phyloP scores from a whole-genome alignment of 2,797 vertebrate genomes.

The Pipistrellus pygmaeus region DNA sequence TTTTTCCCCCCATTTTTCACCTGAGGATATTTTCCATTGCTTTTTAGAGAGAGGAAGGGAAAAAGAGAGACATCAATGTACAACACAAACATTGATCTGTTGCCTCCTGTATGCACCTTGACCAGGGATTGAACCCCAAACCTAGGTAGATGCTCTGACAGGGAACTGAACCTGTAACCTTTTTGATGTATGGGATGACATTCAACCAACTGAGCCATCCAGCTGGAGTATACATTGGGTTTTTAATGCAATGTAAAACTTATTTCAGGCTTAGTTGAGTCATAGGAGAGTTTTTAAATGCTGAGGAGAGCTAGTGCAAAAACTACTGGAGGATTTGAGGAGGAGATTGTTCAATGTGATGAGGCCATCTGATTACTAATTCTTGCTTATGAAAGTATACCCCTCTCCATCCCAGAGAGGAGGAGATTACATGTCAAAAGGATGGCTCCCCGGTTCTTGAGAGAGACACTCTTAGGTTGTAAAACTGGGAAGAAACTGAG shows the following conservation, averaged over 20 bases:
- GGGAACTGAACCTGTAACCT: not conserved
- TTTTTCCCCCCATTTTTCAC: not conserved
- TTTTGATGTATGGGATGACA: not conserved
- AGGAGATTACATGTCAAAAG: not conserved
- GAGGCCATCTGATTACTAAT: not conserved
- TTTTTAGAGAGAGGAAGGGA: not conserved
- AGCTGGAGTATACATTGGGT: not conserved
- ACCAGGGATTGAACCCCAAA: not conserved
- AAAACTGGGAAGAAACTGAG: not conserved
- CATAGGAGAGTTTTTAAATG: not conserved
- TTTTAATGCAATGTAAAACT: slow-evolving; percentile 3
- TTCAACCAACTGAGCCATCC: not conserved
- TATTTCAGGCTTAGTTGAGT: not conserved
- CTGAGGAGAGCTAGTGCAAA: not conserved
- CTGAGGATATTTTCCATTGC: not conserved
- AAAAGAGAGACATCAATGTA: not conserved
- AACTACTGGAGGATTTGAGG: not conserved
- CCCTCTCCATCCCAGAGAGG: not conserved
- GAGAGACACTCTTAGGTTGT: not conserved
- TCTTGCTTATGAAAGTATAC: not conserved
- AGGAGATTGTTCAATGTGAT: not conserved
- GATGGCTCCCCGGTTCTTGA: not conserved
- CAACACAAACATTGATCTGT: not conserved
- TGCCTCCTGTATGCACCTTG: not conserved
- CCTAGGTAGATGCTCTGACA: not conserved